Evolutionary conservation across 35 echinoderm and acorn worm species (phyloP), one percentile per base, ranked within the genome.

Genomic region (Ophioderma brevispina): DNA sequence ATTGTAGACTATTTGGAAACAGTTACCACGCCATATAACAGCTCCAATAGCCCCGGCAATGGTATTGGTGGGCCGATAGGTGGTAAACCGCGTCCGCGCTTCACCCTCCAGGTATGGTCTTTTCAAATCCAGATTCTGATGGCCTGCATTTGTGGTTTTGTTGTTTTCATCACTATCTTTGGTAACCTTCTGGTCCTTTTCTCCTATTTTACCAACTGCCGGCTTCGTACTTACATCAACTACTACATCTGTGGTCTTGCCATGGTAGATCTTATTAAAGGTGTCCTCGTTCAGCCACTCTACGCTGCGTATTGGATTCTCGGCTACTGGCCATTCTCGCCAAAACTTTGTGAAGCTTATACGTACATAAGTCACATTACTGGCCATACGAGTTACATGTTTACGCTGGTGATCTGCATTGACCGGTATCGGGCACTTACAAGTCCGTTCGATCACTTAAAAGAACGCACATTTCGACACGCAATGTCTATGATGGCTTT

Each of bases 161-260:
- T 85, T 34, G 2, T 64, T 0, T 25, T 85, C 28, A 63, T 64
- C 19, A 85, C 83, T 1, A 33, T 89, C 17, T 33, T 79, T 13
- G 86, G 92, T 36, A 94, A 94, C 49, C 14, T 84, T 13, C 79
- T 89, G 1, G 86, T 94, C 33, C 33, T 94, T 21, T 13, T 94
- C 0, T 55, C 92, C 0, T 94, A 89, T 35, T 25, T 81, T 31
- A 77, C 78, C 19, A 79, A 79, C 36, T 43, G 55, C 25, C 55
- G 40, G 55, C 49, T 94, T 15, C 79, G 81, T n/a, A 86, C 78
- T 0, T 88, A 88, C 36, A 85, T 37, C 14, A 94, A 94, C 41
- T 94, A 89, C 40, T 94, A 78, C 30, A 81, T 94, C 38, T 64
- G 88, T 23, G 82, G 56, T 39, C 37, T 94, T 31, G 92, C 92